phyloP scores from a whole-genome alignment of 53 echinoderm and acorn worm species.

The Echinarachnius parma region DNA sequence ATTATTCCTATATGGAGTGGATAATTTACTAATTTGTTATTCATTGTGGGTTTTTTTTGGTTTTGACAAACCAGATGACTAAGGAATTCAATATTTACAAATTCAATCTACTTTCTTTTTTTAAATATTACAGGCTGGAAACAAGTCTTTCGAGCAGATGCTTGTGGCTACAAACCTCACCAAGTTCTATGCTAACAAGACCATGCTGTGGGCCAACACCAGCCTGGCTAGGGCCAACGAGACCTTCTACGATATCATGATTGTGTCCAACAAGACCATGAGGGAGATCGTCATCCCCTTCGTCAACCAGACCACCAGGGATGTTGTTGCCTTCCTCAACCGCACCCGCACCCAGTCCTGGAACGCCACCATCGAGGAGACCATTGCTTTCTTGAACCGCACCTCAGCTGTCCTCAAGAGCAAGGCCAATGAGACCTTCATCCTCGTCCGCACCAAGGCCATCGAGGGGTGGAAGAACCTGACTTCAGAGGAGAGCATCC shows the following conservation, averaged over 20 bases:
- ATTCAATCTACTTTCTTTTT: not conserved
- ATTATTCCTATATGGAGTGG: no score
- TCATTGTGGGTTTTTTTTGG: no score
- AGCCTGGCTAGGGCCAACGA: constrained; percentile 41
- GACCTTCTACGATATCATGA: constrained; percentile 34
- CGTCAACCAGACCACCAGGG: constrained; percentile 26
- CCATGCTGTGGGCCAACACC: constrained; percentile 30
- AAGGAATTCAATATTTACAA: no score
- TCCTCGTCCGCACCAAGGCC: constrained; percentile 8
- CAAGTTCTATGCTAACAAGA: constrained; percentile 23
- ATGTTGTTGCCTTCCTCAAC: constrained; percentile 49
- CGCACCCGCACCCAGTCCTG: constrained; percentile 63
- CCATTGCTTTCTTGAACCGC: constrained; percentile 39
- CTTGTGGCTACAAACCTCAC: constrained; percentile 31
- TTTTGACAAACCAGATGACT: no score
- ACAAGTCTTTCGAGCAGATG: constrained; percentile 2
- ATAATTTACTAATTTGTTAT: no score
- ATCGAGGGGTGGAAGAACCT: constrained; percentile 54
- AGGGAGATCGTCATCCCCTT: constrained; percentile 25
- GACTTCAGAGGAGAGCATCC: constrained; percentile 51
- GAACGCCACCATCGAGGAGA: constrained; percentile 54
- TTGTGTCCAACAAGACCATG: constrained; percentile 35
- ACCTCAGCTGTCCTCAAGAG: constrained; percentile 40
- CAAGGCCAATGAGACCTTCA: constrained; percentile 36
- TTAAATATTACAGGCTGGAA: constrained; percentile 8